Base-by-base conservation (phyloP, 2,797 vertebrate genomes). In the Chaetophractus vellerosus region DNA sequence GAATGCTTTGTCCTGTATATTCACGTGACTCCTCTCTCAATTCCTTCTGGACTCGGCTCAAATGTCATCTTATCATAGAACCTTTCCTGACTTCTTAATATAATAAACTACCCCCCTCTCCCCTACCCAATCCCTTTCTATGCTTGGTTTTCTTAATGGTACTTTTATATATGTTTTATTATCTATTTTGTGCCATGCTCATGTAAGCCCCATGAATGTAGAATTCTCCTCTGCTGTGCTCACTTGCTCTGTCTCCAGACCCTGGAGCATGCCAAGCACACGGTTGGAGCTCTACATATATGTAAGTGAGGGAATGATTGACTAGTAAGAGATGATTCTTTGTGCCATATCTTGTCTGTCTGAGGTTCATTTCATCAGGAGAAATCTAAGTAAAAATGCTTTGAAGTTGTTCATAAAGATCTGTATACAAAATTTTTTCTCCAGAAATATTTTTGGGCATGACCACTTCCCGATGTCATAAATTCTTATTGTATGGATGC, bases 311-410 rank as follows among this genome's bases (percentile, higher is more conserved):
- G 2, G 24, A 6, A 15, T 1, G n/a, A 15, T 3, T 9, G 12
- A 8, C 26, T 6, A 5, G 33, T 23, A 48, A 66, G 61, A 74
- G 66, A 14, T 1, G 36, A 1, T 1, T 41, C 33, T 64, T 41
- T 10, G 5, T 33, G 59, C 36, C n/a, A 0, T 14, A 3, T 11
- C 23, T 24, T 0, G 9, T n/a, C 68, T 0, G 0, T 15, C 48
- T 71, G 61, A 7, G n/a, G 38, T 50, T 63, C 23, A 38, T 36
- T 66, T 64, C 36, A 5, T 38, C 4, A 1, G 10, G 66, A 75
- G 72, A 63, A 50, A 18, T 55, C 33, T 33, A 31, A 9, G 8
- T 19, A 24, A n/a, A 52, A 81, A 16, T 33, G 7, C 11, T 33
- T 78, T 7, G 2, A 9, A 4, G 3, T 12, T 57, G 61, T 45